These are phyloP conservation scores for Premnoplex brunnescens DNA, from an alignment of 2,797 vertebrate genomes.

Conservation along the genomic window DNA sequence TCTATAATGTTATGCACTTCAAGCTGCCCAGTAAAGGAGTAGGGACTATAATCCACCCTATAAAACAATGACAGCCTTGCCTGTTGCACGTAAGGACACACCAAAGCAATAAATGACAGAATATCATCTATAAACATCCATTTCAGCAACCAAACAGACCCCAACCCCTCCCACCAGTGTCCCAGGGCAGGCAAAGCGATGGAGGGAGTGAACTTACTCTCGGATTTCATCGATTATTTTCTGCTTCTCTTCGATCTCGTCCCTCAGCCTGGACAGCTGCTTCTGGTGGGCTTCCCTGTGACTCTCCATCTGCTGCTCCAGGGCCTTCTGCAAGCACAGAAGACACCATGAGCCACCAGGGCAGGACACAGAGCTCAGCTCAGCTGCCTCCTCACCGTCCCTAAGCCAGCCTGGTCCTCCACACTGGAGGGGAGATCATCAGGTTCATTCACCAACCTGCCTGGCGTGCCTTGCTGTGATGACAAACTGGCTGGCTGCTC, in stretches of 20 bases:
- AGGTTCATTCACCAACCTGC: not conserved
- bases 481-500: not conserved
- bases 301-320: slow-evolving; percentile 97
- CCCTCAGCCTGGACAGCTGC: slow-evolving; percentile 91
- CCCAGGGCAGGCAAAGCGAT: not conserved
- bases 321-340: slow-evolving; percentile 78
- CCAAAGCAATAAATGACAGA: not conserved
- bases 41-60: not conserved
- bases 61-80: not conserved
- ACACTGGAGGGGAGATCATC: fast-evolving
- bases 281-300: slow-evolving; percentile 95
- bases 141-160: not conserved
- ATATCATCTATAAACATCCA: not conserved
- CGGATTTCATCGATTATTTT: slow-evolving; percentile 87
- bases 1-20: not conserved
- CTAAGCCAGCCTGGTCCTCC: not conserved
- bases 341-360: fast-evolving
- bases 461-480: not conserved
- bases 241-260: slow-evolving; percentile 93
- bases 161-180: not conserved
- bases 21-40: not conserved
- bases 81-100: not conserved
- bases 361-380: not conserved
- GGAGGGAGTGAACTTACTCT: slow-evolving; percentile 77
- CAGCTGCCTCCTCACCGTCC: not conserved